Evolutionary conservation across 1,140 invertebrate genomes (phyloP).

Genomic region (Steinernema khuongi): DNA sequence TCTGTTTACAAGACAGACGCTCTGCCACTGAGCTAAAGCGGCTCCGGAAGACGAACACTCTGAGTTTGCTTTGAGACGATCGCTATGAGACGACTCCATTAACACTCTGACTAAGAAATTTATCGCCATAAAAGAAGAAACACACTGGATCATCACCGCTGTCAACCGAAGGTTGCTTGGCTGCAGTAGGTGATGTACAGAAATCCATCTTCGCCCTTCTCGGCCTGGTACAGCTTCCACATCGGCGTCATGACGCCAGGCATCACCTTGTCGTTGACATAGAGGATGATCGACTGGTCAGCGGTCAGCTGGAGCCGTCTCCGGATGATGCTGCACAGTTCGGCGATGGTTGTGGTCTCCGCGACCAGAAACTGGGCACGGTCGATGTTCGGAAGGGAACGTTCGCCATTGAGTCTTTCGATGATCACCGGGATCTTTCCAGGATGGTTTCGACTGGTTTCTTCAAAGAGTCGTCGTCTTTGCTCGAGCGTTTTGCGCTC

Average conservation of each 20-base stretch:
- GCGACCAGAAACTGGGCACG: background rate
- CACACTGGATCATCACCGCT: no score
- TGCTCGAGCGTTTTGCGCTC: background rate
- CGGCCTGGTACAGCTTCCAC: background rate
- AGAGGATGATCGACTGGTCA: background rate
- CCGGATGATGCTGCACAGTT: background rate
- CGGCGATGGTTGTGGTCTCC: background rate
- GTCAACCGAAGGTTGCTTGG: background rate
- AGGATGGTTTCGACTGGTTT: background rate
- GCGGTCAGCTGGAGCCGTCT: background rate
- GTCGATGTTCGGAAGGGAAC: background rate
- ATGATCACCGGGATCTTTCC: background rate
- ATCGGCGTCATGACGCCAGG: background rate
- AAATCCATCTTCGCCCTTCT: background rate
- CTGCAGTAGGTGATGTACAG: background rate
- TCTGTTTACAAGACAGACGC: no score
- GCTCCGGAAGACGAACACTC: no score
- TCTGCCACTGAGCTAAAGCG: no score
- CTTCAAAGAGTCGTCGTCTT: background rate
- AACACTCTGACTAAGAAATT: no score
- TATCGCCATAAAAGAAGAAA: no score
- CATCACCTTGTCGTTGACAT: background rate
- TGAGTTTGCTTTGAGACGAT: no score
- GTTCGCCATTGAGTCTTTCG: background rate
- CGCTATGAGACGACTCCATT: no score